phyloP scores from a whole-genome alignment of 1,140 invertebrate genomes.

The Hycleus cichorii region DNA sequence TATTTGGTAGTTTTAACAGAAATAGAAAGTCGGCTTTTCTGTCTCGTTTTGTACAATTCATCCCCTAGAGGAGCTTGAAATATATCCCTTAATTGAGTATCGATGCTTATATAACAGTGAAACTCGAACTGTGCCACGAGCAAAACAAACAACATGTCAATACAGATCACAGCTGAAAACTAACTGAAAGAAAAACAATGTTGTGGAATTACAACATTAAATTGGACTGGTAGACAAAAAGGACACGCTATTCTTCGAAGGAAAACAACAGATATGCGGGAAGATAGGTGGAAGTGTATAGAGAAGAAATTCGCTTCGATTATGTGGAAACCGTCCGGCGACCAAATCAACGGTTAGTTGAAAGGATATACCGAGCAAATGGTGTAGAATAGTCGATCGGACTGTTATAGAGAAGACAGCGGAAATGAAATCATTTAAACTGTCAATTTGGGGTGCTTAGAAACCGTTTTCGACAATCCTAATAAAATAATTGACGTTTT shows the following conservation, averaged over 20 bases:
- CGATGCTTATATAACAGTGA: no score
- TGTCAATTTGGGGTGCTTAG: neutral
- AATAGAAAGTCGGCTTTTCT: no score
- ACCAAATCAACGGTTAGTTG: constrained; percentile 9
- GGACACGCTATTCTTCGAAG: no score
- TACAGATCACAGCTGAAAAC: neutral
- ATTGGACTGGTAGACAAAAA: constrained; percentile 1
- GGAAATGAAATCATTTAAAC: constrained; percentile 17
- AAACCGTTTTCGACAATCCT: no score
- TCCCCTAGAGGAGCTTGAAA: no score
- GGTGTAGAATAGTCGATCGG: constrained; percentile 6
- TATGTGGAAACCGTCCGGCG: constrained; percentile 14
- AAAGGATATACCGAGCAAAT: constrained; percentile 11
- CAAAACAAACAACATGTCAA: constrained; percentile 7
- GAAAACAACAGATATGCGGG: neutral
- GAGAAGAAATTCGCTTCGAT: constrained; percentile 16
- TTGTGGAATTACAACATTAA: constrained; percentile 5
- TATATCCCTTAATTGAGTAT: no score
- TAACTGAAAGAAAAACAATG: constrained; percentile 6
- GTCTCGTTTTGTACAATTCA: no score
- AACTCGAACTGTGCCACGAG: no score
- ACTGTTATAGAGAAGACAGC: neutral
- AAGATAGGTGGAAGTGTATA: no score
- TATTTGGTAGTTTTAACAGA: no score
- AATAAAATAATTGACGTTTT: no score